These are phyloP conservation scores for Toxonevra muliebris DNA, from an alignment of 2,888 invertebrate species.

Conservation along the genomic window DNA sequence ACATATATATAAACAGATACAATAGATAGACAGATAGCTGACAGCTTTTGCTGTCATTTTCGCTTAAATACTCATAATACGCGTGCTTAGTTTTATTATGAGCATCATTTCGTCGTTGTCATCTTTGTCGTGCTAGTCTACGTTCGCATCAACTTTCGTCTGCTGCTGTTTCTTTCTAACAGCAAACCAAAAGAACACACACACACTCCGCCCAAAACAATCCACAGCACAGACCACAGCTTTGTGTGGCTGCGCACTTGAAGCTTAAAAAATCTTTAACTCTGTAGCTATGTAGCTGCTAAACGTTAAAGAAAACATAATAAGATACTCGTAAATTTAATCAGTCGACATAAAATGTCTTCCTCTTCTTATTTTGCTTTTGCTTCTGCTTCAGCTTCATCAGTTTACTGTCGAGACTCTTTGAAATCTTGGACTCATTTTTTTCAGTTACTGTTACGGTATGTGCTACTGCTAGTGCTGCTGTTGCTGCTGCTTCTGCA, in stretches of 20 bases:
- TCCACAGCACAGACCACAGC: too few relatives aligned
- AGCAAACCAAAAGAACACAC: too few relatives aligned
- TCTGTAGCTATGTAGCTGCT: background rate
- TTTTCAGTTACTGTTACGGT: background rate
- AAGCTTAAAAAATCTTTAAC: too few relatives aligned
- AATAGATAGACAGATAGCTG: background rate
- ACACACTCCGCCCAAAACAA: too few relatives aligned
- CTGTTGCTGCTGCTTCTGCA: background rate
- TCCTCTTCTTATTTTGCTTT: too few relatives aligned
- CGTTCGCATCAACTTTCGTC: background rate
- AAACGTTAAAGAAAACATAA: background rate
- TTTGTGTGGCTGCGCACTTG: too few relatives aligned
- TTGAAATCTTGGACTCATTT: background rate
- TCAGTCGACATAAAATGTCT: background rate
- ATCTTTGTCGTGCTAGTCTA: background rate
- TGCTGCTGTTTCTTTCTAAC: too few relatives aligned
- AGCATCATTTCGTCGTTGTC: background rate
- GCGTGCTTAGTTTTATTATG: background rate
- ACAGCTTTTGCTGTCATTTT: background rate
- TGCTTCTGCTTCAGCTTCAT: too few relatives aligned
- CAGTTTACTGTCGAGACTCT: too few relatives aligned
- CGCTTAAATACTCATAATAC: background rate
- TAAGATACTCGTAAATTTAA: constrained; percentile 1
- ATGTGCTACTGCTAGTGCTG: background rate
- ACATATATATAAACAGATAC: too few relatives aligned